A percentile compares a stretch with the other conserved stretches of the same genome.
Evolutionary conservation across 2,797 vertebrate genomes (phyloP).

Genomic region (Alectoris magna): DNA sequence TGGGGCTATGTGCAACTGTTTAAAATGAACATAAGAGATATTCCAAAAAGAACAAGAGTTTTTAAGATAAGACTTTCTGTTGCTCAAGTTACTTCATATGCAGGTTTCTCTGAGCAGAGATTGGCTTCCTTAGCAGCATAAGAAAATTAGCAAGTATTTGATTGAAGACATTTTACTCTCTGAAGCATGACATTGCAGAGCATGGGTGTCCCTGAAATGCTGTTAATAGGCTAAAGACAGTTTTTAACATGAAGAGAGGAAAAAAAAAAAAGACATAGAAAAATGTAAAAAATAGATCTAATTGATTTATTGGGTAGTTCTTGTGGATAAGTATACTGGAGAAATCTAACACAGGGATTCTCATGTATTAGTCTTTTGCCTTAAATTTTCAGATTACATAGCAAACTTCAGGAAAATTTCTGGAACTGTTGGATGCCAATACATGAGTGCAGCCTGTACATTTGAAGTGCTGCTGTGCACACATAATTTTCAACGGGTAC

Average conservation of each 20-base stretch:
- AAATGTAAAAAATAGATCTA: not conserved
- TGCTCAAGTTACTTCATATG: not conserved
- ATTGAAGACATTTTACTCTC: constrained; percentile 14
- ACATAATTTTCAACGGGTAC: not conserved
- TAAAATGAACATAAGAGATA: not conserved
- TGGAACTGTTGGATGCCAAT: not conserved
- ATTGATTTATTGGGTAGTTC: not conserved
- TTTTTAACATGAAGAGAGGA: not conserved
- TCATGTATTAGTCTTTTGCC: not conserved
- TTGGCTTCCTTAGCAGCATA: not conserved
- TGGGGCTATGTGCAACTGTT: not conserved
- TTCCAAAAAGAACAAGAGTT: not conserved
- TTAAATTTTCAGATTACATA: not conserved
- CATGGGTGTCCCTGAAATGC: not conserved
- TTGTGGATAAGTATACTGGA: not conserved
- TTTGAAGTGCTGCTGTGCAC: not conserved
- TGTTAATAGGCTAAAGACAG: not conserved
- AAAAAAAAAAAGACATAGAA: not conserved
- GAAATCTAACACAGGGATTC: not conserved
- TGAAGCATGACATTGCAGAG: not conserved
- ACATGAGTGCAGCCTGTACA: not conserved
- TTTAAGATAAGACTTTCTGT: not conserved
- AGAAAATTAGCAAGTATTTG: constrained; percentile 15
- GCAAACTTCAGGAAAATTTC: not conserved
- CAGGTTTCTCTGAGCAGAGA: not conserved